Percentiles rank a stretch among this genome's conserved stretches.
phyloP scores from a whole-genome alignment of 2,888 invertebrate genomes.

The Epistrophe grossulariae region DNA sequence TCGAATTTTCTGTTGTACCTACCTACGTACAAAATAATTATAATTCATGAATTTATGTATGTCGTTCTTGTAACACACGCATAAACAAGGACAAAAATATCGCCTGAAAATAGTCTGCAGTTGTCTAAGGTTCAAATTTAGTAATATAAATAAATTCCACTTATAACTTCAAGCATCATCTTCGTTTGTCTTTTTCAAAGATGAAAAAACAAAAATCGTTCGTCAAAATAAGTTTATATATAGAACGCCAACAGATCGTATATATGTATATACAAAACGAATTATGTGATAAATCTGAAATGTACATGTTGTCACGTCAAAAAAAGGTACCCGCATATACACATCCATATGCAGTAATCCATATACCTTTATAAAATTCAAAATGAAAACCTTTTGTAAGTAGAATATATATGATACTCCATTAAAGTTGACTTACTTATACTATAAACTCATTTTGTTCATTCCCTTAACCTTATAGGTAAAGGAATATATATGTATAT shows the following conservation, averaged over 20 bases:
- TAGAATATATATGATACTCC: constrained; percentile 6
- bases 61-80: not conserved
- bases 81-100: not conserved
- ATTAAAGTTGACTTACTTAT: constrained; percentile 31
- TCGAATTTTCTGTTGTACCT: too few relatives aligned
- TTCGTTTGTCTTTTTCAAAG: not conserved
- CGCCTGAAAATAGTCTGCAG: not conserved
- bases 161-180: not conserved
- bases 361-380: not conserved
- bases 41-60: too few relatives aligned
- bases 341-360: not conserved
- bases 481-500: too few relatives aligned
- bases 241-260: not conserved
- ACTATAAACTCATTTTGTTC: constrained; percentile 22
- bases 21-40: too few relatives aligned
- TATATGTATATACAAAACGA: not conserved
- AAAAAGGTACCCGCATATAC: not conserved
- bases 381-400: constrained; percentile 28
- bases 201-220: not conserved
- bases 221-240: not conserved
- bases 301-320: constrained; percentile 20
- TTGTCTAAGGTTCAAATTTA: not conserved
- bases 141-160: not conserved
- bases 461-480: constrained; percentile 8
- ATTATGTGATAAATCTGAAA: constrained; percentile 13